Evolutionary conservation across 2,888 invertebrate genomes (phyloP), one percentile per base, ranked within the genome.

Genomic region (Nasonovia ribisnigri): DNA sequence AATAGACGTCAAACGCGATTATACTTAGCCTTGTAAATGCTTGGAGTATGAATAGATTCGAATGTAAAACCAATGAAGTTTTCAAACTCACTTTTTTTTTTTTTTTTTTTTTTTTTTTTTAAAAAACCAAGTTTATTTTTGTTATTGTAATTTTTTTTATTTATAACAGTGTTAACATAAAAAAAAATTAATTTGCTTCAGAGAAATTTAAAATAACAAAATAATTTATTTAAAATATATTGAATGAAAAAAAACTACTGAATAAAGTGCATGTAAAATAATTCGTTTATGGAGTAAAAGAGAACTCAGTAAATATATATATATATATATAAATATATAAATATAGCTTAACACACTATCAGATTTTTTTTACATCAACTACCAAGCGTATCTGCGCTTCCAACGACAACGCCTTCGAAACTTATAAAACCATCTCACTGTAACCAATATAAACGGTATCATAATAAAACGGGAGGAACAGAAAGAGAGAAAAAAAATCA

Each of bases 401-500:
- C 29, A 13, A 84, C 6, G 88, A 13, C 88, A 67, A 54, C 89
- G 84, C 67, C 42, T 90, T 24, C 42, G 60, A 87, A 86, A 86
- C 93, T 93, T 90, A 90, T 87, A 86, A 93, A 93, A 86, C 60
- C 86, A 90, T 90, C 90, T 93, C 67, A 67, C 67, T 57, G 67
- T 93, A 93, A 90, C 86, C 86, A 67, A 93, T 86, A 90, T 90
- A 87, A 93, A 90, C 86, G 92, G 48, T 93, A 88, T 92, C 26
- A 57, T 92, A 60, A 90, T 86, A 93, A 90, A 90, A 90, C 36
- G 20, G 46, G 42, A 10, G 60, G 36, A 60, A 67, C 26, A 48
- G 57, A 60, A 87, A n/a, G 36, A 29, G 29, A 57, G 36, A 60
- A 57, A 92, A 92, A 84, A 93, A 84, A 93, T 87, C 84, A 51